Base-by-base conservation (phyloP, 2,797 vertebrate genomes). In the Anabas testudineus region DNA sequence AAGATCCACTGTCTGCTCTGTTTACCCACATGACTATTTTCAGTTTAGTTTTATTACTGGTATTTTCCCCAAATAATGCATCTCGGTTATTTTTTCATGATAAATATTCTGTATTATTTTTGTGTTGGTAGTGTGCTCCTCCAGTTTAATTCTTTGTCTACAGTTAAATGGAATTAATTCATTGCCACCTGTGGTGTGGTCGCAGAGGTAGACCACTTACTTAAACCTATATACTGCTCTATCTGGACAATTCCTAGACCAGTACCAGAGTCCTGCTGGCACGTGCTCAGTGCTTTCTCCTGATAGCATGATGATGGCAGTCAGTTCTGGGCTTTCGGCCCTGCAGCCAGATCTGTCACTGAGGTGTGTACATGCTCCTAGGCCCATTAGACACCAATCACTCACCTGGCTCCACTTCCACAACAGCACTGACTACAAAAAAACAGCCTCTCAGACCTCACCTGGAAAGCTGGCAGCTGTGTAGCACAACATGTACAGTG, bases 381-480 rank as follows among this genome's bases (percentile, higher is more conserved):
- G 81, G 66, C 36, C 78, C 62, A 89, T 90, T 88, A 91, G 74
- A 88, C 78, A 84, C 15, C 39, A 47, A 54, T 91, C 89, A 82
- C 69, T 91, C 74, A 16, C 26, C 63, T 60, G 45, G n/a, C 30
- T 46, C 28, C 64, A 41, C 41, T 24, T 71, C 48, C 18, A 39
- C 43, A 57, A 21, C 24, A 39, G 32, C 18, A 36, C 57, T n/a
- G 61, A 55, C 48, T 19, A 49, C 54, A 79, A 32, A 67, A 81
- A 36, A 80, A 43, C 60, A 62, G 58, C 60, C 55, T 57, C 55
- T 73, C 8, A 21, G 78, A 76, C 63, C 43, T 79, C 90, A 93
- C 89, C 91, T 92, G 85, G 76, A 68, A 72, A 78, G 84, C 82
- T 90, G 85, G 89, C 80, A 88, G 80, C 84, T 86, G 62, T 5